Evolutionary conservation across 1,140 invertebrate species (phyloP), one percentile per base, ranked within the genome.

Genomic region (Lepidotrigona ventralis): DNA sequence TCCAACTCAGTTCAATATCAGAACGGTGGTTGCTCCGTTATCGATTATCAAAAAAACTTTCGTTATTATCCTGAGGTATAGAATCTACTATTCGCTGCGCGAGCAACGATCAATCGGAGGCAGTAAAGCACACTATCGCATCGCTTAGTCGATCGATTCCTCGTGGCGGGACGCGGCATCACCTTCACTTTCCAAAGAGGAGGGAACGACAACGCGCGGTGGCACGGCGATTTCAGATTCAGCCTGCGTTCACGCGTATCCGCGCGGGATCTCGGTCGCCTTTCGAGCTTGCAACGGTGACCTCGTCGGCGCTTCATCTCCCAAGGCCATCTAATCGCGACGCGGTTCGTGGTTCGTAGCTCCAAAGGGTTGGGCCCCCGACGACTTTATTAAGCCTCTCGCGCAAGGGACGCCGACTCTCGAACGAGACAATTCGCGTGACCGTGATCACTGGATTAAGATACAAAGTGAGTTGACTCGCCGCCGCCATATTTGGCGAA

Each of bases 321-420:
- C 83, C 92, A 93, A 93, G 92, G 93, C 90, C 92, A 93, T 93
- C 92, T 90, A 85, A 78, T 79, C 80, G 76, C 86, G 86, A 91
- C 87, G 81, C 73, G 79, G 79, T 68, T 70, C 56, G 56, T 84
- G 69, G n/a, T 78, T 71, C 54, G 77, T 71, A 70, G 29, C 39
- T 58, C 39, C 39, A 46, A 46, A 66, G 29, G 82, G 85, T 33
- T 79, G 66, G 70, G 29, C 63, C 23, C 63, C 19, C 74, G 77
- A 86, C 77, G 73, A 83, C 90, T 93, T 93, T 93, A 93, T 93
- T 91, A 91, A 85, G 77, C 70, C 5, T 76, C 46, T 74, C 23
- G 58, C 74, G 74, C 70, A 64, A 86, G 81, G 60, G 69, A 79
- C 21, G 80, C 72, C 56, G 78, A 68, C 82, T 83, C 39, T 87